Evolutionary conservation across 2,888 invertebrate species (phyloP).

Genomic region (Dynastes hyllus): DNA sequence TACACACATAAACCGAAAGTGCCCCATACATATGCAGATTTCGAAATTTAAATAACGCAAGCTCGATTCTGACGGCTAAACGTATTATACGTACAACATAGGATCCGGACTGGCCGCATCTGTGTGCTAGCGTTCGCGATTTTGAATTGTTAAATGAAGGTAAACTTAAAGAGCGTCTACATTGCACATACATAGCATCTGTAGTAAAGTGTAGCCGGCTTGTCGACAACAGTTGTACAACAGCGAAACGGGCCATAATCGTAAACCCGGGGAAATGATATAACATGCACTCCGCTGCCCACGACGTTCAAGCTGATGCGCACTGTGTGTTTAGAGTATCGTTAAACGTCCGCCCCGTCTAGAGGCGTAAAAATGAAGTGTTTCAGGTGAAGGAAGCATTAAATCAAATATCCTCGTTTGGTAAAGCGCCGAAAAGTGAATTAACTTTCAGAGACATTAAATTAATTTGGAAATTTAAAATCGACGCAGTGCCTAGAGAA

Average conservation of each 20-base stretch:
- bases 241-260: background rate
- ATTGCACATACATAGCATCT: background rate
- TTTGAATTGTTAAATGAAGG: slow-evolving; percentile 21
- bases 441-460: no score
- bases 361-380: no score
- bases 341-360: no score
- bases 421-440: no score
- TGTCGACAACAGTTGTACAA: slow-evolving; percentile 26
- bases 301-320: slow-evolving; percentile 1
- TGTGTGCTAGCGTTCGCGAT: background rate
- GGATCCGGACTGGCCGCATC: background rate
- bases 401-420: no score
- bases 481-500: no score
- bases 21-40: background rate
- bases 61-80: background rate
- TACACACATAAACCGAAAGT: slow-evolving; percentile 12
- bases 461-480: no score
- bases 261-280: background rate
- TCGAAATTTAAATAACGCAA: slow-evolving; percentile 10
- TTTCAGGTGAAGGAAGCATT: no score
- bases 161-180: background rate
- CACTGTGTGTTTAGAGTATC: no score
- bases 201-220: slow-evolving; percentile 21
- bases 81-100: background rate
- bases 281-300: background rate